Evolutionary conservation across 1,140 invertebrate species (phyloP).

Genomic region (Catajapyx aquilonaris): DNA sequence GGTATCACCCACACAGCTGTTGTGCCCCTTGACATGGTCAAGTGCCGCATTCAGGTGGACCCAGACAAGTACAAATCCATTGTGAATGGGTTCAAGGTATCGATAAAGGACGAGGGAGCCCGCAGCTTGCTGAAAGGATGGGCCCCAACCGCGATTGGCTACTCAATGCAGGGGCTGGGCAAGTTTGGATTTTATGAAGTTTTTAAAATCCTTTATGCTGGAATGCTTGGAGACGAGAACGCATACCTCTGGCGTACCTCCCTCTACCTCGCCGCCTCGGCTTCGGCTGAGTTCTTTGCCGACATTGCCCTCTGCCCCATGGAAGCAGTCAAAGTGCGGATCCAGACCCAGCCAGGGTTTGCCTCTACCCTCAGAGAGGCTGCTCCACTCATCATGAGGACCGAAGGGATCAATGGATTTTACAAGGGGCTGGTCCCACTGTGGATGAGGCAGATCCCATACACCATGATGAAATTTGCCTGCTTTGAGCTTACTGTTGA

Average conservation of each 20-base stretch:
- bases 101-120: constrained; percentile 67
- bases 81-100: constrained; percentile 61
- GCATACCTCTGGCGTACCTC: constrained; percentile 80
- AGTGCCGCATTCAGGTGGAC: constrained; percentile 95
- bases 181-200: constrained; percentile 65
- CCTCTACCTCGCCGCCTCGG: constrained; percentile 84
- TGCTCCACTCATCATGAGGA: constrained; percentile 60
- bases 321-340: constrained; percentile 92
- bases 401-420: constrained; percentile 61
- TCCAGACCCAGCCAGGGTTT: constrained; percentile 92
- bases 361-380: constrained; percentile 74
- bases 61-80: constrained; percentile 84
- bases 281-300: constrained; percentile 97
- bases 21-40: constrained; percentile 92
- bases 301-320: constrained; percentile 95
- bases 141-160: constrained; percentile 96
- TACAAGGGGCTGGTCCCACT: constrained; percentile 92
- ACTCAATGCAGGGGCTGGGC: constrained; percentile 64
- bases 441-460: constrained; percentile 97
- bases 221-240: constrained; percentile 78
- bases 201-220: constrained; percentile 72
- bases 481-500: constrained; percentile 98
- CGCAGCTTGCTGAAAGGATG: constrained; percentile 82
- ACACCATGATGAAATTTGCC: constrained; percentile 99
- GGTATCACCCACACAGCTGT: constrained; percentile 70